phyloP scores from a whole-genome alignment of 2,888 invertebrate genomes.

The Chrysolina oricalcia region DNA sequence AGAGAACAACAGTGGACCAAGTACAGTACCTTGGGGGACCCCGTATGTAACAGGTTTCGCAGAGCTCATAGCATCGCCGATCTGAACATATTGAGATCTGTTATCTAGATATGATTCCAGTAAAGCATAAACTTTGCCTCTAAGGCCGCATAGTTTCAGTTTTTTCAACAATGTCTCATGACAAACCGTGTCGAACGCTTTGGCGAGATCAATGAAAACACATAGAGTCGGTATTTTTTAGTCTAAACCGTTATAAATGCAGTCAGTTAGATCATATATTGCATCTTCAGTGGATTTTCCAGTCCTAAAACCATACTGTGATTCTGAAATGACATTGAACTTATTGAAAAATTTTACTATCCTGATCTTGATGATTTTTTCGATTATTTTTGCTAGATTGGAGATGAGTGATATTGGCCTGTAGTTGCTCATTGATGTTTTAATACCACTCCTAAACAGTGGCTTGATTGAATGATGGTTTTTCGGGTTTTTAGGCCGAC shows the following conservation, averaged over 20 bases:
- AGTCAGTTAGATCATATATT: background rate
- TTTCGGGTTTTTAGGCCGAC: no score
- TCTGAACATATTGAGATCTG: slow-evolving; percentile 30
- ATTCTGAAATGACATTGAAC: background rate
- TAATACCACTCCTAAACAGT: background rate
- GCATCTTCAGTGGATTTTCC: background rate
- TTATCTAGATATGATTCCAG: slow-evolving; percentile 29
- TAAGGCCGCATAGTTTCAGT: background rate
- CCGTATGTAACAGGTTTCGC: slow-evolving; percentile 8
- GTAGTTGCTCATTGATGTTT: background rate
- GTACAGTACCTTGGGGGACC: slow-evolving; percentile 29
- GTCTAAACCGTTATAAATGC: background rate
- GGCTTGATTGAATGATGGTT: background rate
- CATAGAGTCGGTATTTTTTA: background rate
- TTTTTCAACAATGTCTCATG: background rate
- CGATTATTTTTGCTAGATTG: background rate
- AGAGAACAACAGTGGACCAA: slow-evolving; percentile 24
- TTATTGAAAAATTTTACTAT: background rate
- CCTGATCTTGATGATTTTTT: background rate
- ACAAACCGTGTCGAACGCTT: no score
- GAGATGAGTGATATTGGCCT: background rate
- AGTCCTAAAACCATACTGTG: background rate
- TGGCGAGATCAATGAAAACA: background rate
- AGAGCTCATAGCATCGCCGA: slow-evolving; percentile 4
- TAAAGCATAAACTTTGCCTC: slow-evolving; percentile 21